phyloP scores from a whole-genome alignment of 2,888 invertebrate species.

The Agriopis leucophaearia region DNA sequence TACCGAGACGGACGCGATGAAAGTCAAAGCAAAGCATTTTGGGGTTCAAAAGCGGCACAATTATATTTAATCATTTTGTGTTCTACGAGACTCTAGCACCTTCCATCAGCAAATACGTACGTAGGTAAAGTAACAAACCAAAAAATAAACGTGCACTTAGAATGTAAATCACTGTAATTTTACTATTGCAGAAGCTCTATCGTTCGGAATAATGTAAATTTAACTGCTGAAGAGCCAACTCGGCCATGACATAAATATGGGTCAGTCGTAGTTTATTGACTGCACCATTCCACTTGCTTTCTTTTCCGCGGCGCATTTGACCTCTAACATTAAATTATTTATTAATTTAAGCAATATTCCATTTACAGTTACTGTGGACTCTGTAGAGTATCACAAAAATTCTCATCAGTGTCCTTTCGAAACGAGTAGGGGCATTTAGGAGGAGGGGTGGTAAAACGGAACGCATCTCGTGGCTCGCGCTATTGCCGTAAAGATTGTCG shows the following conservation, averaged over 20 bases:
- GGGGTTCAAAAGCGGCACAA: too few relatives aligned
- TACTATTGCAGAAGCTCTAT: constrained; percentile 41
- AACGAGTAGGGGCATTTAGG: constrained; percentile 75
- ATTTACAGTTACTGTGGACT: constrained; percentile 63
- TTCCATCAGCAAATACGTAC: constrained; percentile 12
- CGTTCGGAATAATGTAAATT: constrained; percentile 40
- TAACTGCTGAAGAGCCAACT: constrained; percentile 39
- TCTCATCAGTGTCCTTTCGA: constrained; percentile 80
- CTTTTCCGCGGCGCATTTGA: constrained; percentile 39
- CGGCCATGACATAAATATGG: constrained; percentile 48
- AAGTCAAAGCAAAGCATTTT: too few relatives aligned
- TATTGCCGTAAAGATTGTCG: constrained; percentile 71
- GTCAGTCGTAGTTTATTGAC: constrained; percentile 46
- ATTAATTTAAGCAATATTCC: constrained; percentile 69
- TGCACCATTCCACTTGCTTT: constrained; percentile 36
- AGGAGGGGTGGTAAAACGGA: constrained; percentile 84
- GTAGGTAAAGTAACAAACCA: background rate
- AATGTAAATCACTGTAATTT: constrained; percentile 38
- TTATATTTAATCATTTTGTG: background rate
- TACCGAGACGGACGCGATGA: too few relatives aligned
- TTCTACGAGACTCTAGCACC: background rate
- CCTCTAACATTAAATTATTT: constrained; percentile 53
- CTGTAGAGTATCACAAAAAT: constrained; percentile 47
- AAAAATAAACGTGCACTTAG: constrained; percentile 33
- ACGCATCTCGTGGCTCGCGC: constrained; percentile 68